Base-by-base conservation (phyloP, 2,888 invertebrate genomes). In the Anagyrus pseudococci region DNA sequence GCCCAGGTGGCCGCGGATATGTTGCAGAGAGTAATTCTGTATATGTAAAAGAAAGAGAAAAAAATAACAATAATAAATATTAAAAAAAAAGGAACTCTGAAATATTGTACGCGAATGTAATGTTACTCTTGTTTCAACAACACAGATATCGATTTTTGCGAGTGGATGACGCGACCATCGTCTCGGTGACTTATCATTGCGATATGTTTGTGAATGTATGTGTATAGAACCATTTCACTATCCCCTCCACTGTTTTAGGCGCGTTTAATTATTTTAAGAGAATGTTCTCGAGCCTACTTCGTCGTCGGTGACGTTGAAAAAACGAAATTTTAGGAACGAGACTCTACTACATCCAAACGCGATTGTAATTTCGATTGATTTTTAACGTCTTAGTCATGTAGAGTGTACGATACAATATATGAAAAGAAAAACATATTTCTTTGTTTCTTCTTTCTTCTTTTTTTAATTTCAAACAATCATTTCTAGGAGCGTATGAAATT, bases 121-220 rank as follows among this genome's bases (percentile, higher is more conserved):
- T 41, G 20, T 58, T 50, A 37, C 46, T 44, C 4, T 48, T 48
- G 44, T 44, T 58, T 20, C 33, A 17, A 44, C 20, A 50, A 17
- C 2, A 22, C 43, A 19, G 29, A 7, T 29, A 29, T 10, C 10
- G 33, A 46, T 56, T 43, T 52, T 50, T 40, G 37, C 43, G 33
- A 50, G 33, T 17, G 17, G 20, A 41, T 29, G 50, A 49, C 33
- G 48, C 25, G 10, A 25, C n/a, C 13, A 25, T 7, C n/a, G 48
- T 47, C 19, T 25, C 40, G n/a, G 20, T 48, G 46, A 58, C 47
- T 49, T 44, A 19, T 37, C 10, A 6, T 6, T 49, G 26, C 58
- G 46, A 55, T 59, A 59, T 29, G 29, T 58, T 64, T 59, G 63
- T 59, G 59, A 59, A 59, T 63, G 58, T 59, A 59, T 56, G 56